Evolutionary conservation across 2,113 vertebrate species (phyloP).

Genomic region (Odontophorus gujanensis): DNA sequence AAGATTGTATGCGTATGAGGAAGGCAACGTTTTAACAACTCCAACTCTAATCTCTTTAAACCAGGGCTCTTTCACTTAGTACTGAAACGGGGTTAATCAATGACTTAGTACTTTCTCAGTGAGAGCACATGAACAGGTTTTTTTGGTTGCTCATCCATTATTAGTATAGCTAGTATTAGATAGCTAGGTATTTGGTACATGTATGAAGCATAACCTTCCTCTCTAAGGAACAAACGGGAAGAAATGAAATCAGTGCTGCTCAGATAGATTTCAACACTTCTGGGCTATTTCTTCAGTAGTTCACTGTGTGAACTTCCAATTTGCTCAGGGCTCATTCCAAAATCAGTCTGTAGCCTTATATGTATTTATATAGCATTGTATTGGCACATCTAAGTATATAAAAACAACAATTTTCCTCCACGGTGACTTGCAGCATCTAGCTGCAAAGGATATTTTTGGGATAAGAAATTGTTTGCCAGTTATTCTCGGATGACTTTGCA

Average conservation of each 20-base stretch:
- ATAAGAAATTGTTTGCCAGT: background rate
- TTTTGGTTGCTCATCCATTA: background rate
- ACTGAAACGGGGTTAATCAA: background rate
- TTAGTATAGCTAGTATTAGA: background rate
- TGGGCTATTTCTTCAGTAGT: background rate
- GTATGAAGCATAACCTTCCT: background rate
- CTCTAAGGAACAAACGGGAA: background rate
- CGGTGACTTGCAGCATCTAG: background rate
- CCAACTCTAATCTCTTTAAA: constrained; percentile 2
- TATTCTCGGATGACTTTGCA: constrained; percentile 26
- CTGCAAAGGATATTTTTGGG: constrained; percentile 1
- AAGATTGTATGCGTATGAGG: constrained; percentile 10
- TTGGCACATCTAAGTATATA: background rate
- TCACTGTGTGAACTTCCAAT: background rate
- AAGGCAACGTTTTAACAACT: background rate
- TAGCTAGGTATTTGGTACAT: background rate
- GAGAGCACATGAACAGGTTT: background rate
- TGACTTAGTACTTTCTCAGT: background rate
- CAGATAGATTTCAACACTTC: background rate
- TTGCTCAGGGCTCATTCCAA: constrained; percentile 30
- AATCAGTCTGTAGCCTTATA: constrained; percentile 31
- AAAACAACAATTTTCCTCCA: background rate
- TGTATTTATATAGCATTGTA: background rate
- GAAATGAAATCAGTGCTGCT: constrained; percentile 12
- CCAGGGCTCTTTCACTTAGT: background rate